Conservation (phyloP, 2,113 vertebrate species). For the Beaufortia kweichowensis region DNA sequence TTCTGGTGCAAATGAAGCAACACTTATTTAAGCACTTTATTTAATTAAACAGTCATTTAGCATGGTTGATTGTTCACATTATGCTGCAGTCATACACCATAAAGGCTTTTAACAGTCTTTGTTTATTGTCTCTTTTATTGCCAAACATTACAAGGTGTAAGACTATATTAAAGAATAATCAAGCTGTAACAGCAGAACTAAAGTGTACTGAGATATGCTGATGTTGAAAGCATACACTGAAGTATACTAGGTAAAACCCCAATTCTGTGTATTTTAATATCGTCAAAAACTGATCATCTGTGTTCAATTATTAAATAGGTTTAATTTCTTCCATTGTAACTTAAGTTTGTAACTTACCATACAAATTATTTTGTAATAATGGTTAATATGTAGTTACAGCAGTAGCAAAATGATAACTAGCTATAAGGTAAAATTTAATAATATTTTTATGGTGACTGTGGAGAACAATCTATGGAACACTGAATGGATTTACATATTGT, state of each 20-base stretch:
- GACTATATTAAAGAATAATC: conserved; percentile 13
- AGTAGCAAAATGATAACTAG: too few relatives aligned
- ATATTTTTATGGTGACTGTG: too few relatives aligned
- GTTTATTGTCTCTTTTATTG: conserved; percentile 32
- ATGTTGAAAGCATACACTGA: conserved; percentile 19
- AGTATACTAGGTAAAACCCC: neutral
- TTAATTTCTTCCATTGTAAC: too few relatives aligned
- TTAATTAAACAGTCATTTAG: conserved; percentile 38
- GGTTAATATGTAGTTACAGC: too few relatives aligned
- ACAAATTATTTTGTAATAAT: too few relatives aligned
- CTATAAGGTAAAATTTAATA: too few relatives aligned
- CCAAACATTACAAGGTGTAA: conserved; percentile 25
- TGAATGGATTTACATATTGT: too few relatives aligned
- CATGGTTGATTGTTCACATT: conserved; percentile 60
- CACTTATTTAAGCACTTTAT: conserved; percentile 37
- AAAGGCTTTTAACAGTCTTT: conserved; percentile 71
- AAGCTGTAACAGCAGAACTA: conserved; percentile 11
- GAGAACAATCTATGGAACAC: too few relatives aligned
- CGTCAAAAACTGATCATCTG: neutral
- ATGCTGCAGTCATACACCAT: conserved; percentile 67
- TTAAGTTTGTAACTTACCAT: too few relatives aligned
- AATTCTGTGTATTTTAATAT: neutral
- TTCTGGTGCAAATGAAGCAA: conserved; percentile 26
- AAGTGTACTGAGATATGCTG: neutral
- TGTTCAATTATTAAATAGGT: too few relatives aligned